phyloP scores from a whole-genome alignment of 1,140 invertebrate species.

The Drosophila subobscura region DNA sequence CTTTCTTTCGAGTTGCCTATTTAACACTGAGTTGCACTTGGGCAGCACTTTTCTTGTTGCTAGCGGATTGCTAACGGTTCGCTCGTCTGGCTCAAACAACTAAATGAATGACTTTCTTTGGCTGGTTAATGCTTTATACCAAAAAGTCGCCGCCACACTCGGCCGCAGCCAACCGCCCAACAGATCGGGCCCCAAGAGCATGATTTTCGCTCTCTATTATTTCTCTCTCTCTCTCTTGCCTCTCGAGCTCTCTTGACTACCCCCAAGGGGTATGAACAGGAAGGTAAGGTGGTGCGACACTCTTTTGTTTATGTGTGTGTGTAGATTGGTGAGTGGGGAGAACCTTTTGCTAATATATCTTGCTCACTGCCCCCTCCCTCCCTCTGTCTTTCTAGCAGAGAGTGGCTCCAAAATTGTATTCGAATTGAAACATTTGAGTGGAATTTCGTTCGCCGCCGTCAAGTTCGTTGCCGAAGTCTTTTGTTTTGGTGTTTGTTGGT shows the following conservation, averaged over 20 bases:
- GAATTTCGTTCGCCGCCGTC: slow-evolving; percentile 8
- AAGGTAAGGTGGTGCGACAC: no score
- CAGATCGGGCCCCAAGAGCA: slow-evolving; percentile 29
- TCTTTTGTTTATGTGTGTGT: no score
- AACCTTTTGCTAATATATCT: no score
- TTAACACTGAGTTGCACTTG: slow-evolving; percentile 52
- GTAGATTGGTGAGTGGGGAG: no score
- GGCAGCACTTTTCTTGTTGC: slow-evolving; percentile 40
- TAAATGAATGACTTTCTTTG: slow-evolving; percentile 79
- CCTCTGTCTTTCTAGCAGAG: slow-evolving; percentile 12
- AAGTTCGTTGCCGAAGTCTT: slow-evolving; percentile 72
- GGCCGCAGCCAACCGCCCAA: slow-evolving; percentile 39
- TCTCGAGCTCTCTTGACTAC: neutral
- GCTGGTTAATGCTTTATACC: slow-evolving; percentile 81
- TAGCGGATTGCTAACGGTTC: slow-evolving; percentile 54
- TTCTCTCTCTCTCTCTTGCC: slow-evolving; percentile 5
- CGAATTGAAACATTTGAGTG: slow-evolving; percentile 27
- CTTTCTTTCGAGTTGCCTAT: slow-evolving; percentile 6
- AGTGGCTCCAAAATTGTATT: slow-evolving; percentile 20
- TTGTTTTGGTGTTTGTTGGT: slow-evolving; percentile 17
- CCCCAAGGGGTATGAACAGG: no score
- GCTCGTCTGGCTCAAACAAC: slow-evolving; percentile 71
- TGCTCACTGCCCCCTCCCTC: neutral
- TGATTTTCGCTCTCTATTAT: neutral
- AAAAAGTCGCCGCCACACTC: slow-evolving; percentile 31